These are phyloP conservation scores for Sturnira hondurensis DNA, from an alignment of 2,113 vertebrate species.

Conservation along the genomic window DNA sequence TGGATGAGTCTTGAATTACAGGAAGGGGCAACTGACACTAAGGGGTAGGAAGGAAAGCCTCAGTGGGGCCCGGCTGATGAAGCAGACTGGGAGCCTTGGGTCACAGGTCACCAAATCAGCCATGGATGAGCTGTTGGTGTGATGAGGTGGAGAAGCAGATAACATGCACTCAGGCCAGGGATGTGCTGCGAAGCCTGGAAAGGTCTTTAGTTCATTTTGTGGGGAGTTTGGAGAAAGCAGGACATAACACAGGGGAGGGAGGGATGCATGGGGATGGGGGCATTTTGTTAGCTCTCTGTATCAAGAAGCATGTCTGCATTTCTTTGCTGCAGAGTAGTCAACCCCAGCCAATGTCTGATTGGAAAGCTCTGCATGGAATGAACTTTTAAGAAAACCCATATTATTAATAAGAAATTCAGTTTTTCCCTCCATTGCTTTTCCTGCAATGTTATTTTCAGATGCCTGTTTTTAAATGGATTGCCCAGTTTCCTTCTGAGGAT, in stretches of 20 bases:
- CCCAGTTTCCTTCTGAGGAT: neutral
- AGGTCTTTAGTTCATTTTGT: neutral
- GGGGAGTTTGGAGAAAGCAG: neutral
- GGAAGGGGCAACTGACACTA: neutral
- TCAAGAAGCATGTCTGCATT: neutral
- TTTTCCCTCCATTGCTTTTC: neutral
- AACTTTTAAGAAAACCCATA: neutral
- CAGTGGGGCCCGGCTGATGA: neutral
- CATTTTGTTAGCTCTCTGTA: neutral
- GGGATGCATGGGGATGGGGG: neutral
- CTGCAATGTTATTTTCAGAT: neutral
- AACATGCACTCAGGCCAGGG: rapidly evolving
- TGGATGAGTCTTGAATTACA: neutral
- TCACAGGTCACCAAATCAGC: neutral
- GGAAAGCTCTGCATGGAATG: neutral
- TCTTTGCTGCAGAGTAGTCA: neutral
- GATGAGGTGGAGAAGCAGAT: neutral
- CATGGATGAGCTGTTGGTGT: neutral
- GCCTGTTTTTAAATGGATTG: neutral
- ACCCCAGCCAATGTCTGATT: neutral
- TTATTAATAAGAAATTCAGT: conserved; percentile 8
- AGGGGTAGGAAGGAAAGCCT: neutral
- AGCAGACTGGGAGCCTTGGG: neutral
- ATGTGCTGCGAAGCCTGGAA: neutral
- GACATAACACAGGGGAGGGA: neutral